phyloP scores from a whole-genome alignment of 2,797 vertebrate species.

The Loris lydekkerianus region DNA sequence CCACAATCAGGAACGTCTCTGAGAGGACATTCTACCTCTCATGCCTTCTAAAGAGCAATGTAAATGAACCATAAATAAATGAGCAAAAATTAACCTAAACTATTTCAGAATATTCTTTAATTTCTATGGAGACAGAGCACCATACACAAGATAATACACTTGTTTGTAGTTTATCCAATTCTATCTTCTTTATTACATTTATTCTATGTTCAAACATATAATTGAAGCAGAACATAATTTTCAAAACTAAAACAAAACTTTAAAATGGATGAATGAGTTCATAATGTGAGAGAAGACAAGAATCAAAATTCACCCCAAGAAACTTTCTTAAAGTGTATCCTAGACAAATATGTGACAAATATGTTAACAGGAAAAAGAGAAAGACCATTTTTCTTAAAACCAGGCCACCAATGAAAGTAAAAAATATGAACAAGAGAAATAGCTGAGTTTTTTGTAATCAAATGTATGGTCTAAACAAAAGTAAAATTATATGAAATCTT shows the following conservation, averaged over 20 bases:
- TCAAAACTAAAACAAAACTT: slow-evolving; percentile 27
- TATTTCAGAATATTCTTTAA: slow-evolving; percentile 6
- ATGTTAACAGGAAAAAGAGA: background rate
- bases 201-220: slow-evolving; percentile 37
- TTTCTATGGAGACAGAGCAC: background rate
- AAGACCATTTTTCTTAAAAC: background rate
- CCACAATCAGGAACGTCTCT: background rate
- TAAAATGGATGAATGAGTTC: background rate
- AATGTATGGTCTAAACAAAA: slow-evolving; percentile 30
- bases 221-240: background rate
- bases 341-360: background rate
- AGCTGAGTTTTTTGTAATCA: background rate
- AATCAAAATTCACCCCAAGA: slow-evolving; percentile 13
- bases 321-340: background rate
- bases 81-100: background rate
- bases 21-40: background rate
- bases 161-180: background rate
- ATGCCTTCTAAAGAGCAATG: background rate
- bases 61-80: background rate
- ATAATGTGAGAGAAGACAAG: background rate
- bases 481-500: slow-evolving; percentile 36
- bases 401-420: background rate
- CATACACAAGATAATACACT: background rate
- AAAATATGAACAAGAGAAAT: slow-evolving; percentile 48
- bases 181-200: background rate